Evolutionary conservation across 2,888 invertebrate species (phyloP).

Genomic region (Drosophila acutilabella): DNA sequence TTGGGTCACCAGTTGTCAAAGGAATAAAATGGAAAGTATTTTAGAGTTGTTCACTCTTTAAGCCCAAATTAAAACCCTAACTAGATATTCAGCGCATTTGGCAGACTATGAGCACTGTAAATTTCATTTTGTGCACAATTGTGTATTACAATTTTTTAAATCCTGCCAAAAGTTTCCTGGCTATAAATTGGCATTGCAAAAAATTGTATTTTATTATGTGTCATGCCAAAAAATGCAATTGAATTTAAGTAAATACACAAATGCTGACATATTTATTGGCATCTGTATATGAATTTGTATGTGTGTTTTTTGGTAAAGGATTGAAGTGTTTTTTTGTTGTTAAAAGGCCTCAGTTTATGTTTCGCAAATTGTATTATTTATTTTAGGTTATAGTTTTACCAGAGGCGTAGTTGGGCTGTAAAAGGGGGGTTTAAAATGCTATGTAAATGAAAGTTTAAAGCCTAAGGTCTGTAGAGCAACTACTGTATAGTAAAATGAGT

Average conservation of each 20-base stretch:
- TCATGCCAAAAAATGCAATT: slow-evolving; percentile 52
- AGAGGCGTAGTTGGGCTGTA: neutral
- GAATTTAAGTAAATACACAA: slow-evolving; percentile 66
- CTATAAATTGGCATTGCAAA: slow-evolving; percentile 35
- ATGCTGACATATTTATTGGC: slow-evolving; percentile 52
- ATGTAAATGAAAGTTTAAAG: neutral
- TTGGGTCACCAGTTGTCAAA: no score
- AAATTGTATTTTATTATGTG: slow-evolving; percentile 48
- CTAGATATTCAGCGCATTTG: neutral
- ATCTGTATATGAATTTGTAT: neutral
- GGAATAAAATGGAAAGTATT: no score
- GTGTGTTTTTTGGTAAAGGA: neutral
- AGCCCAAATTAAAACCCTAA: slow-evolving; percentile 4
- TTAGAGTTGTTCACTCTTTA: neutral
- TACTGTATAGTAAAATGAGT: no score
- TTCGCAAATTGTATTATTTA: slow-evolving; percentile 54
- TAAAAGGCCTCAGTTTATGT: slow-evolving; percentile 22
- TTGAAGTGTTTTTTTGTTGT: slow-evolving; percentile 5
- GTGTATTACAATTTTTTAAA: slow-evolving; percentile 24
- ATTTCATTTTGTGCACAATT: slow-evolving; percentile 2
- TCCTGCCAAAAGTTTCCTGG: slow-evolving; percentile 28
- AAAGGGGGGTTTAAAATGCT: neutral
- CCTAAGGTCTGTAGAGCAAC: neutral
- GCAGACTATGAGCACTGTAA: neutral
- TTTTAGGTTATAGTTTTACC: slow-evolving; percentile 26